Base-by-base conservation (phyloP, 2,888 invertebrate genomes). In the Ennomos quercinarius region DNA sequence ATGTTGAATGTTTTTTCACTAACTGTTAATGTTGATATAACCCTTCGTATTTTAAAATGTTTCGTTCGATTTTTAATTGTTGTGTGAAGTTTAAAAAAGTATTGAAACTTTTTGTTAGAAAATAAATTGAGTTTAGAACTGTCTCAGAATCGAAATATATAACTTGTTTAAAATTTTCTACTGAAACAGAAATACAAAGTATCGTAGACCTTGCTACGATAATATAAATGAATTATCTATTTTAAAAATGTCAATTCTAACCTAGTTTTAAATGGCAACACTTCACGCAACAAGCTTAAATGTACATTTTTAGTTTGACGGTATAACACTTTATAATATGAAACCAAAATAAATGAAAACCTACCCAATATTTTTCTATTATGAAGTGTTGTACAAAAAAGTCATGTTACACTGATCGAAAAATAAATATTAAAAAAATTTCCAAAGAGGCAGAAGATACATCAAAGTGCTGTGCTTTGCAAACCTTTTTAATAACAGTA, bases 1-100 rank as follows among this genome's bases (percentile, higher is more conserved):
- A 86, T 91, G 91, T 91, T 91, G 91, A 87, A 91, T 91, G 91
- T 91, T 91, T 71, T 59, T 90, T 91, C 91, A 91, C 91, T 91
- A 91, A 91, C 91, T 91, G 91, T 91, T 91, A 91, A 91, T 91
- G 89, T 91, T 89, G 89, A 59, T 61, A 91, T 90, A 87, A 68
- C 56, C 64, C 64, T 68, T 61, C 50, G 66, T 67, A 73, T 72
- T 27, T 71, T 72, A 68, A 68, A 68, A 73, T 80, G 57, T 82
- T 72, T 74, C 64, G 77, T 70, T 70, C 53, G 35, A 62, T 70
- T 68, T 71, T 70, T 69, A 43, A 58, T 68, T 73, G 61, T 60
- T 66, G 53, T 57, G 67, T 49, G 61, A 60, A 57, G 53, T 38
- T 51, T 50, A 52, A 37, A 57, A 42, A 12, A 48, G n/a, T 17